Conservation (phyloP, 2,797 vertebrate genomes). For the Acanthis flammea region DNA sequence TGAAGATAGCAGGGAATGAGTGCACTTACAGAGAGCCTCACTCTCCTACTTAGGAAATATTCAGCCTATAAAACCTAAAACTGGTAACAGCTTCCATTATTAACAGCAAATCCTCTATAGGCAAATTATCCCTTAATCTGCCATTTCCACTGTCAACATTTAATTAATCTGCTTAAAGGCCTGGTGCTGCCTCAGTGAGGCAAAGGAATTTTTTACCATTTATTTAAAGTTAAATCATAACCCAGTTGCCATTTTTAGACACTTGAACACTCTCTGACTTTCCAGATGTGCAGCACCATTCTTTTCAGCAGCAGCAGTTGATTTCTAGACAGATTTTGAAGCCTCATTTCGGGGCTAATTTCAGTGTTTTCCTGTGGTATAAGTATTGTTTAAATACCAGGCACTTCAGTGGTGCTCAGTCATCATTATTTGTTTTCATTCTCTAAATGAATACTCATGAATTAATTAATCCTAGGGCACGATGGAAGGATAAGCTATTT, state of each 20-base stretch:
- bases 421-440: not conserved
- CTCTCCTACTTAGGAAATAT: not conserved
- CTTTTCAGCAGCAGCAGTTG: not conserved
- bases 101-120: not conserved
- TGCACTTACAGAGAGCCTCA: not conserved
- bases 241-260: not conserved
- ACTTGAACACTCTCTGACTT: not conserved
- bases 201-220: not conserved
- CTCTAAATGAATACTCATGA: not conserved
- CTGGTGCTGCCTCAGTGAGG: not conserved
- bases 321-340: not conserved
- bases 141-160: not conserved
- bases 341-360: not conserved
- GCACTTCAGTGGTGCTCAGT: accelerated
- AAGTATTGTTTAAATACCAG: not conserved
- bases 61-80: not conserved
- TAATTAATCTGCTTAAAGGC: not conserved
- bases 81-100: not conserved
- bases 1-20: not conserved
- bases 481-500: not conserved
- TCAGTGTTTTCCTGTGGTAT: not conserved
- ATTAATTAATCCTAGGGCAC: not conserved
- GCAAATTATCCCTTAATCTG: not conserved
- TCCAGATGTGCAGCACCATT: not conserved
- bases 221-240: not conserved